Base-by-base conservation (phyloP, 2,888 invertebrate species). In the Nomada fabriciana region DNA sequence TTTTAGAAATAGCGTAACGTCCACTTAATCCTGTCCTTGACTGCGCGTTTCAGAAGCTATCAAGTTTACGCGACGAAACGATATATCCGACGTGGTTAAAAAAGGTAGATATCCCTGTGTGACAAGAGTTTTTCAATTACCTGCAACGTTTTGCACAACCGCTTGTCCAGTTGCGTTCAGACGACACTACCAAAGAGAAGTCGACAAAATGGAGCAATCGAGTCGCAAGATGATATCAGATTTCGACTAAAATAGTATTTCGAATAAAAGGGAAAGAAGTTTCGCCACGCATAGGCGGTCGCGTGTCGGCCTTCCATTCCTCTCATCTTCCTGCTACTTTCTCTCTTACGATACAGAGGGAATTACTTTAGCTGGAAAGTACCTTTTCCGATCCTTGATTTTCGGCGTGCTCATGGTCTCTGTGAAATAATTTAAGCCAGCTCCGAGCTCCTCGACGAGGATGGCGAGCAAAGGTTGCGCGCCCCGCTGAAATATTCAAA, bases 361-460 rank as follows among this genome's bases (percentile, higher is more conserved):
- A 83, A 77, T 82, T 82, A 83, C 78, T 73, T 77, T 74, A 29
- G 50, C 67, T 57, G 47, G 69, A 50, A 63, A 83, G 82, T 74
- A 60, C 78, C 79, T 75, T 69, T 75, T 61, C 71, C 75, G 72
- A 82, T 85, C 53, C 59, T 65, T 75, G 67, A 76, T 75, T 75
- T 80, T 59, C 72, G 59, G 42, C 82, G 63, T 61, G 73, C 67
- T 71, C 79, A 70, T 68, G 77, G 80, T 70, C 70, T 61, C 68
- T 29, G 60, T 65, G 75, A 86, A 86, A 86, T 86, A 86, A 86
- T 86, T 86, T 77, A 86, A 70, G 73, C 65, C 76, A 50, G 42
- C 20, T 59, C 50, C 50, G 29, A 13, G 67, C 52, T 15, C 53
- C 59, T 68, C 53, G 52, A 76, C 59, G 74, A 52, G 57, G 57